Percentiles rank a stretch among this genome's conserved stretches.
Evolutionary conservation across 2,888 invertebrate species (phyloP).

Genomic region (Leptinotarsa peninsularis): DNA sequence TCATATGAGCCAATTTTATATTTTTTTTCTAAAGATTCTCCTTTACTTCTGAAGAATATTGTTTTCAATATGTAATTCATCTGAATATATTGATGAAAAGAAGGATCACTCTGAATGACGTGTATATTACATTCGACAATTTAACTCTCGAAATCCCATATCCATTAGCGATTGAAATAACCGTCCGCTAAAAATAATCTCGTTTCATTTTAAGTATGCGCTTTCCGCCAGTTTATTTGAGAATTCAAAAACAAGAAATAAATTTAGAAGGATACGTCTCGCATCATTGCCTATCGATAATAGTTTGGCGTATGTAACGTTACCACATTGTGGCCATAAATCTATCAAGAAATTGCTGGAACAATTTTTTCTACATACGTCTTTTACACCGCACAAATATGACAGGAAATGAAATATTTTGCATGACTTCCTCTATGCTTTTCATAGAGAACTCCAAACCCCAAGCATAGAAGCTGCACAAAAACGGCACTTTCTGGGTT

Average conservation of each 20-base stretch:
- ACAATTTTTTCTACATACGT: too few relatives aligned
- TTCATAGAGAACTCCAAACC: too few relatives aligned
- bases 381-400: too few relatives aligned
- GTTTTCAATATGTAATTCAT: too few relatives aligned
- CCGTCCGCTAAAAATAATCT: slow-evolving; percentile 23
- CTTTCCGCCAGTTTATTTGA: slow-evolving; percentile 26
- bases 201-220: slow-evolving; percentile 22
- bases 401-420: too few relatives aligned
- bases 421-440: too few relatives aligned
- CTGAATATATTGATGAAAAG: not conserved
- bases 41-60: too few relatives aligned
- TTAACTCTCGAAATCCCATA: not conserved
- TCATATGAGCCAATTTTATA: too few relatives aligned
- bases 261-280: slow-evolving; percentile 15
- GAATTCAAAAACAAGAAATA: slow-evolving; percentile 24
- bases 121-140: not conserved
- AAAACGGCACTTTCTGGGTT: too few relatives aligned
- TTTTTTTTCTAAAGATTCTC: too few relatives aligned
- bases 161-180: not conserved
- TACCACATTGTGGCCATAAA: not conserved
- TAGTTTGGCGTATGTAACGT: not conserved
- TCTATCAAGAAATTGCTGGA: too few relatives aligned
- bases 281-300: slow-evolving; percentile 16
- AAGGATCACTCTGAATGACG: not conserved
- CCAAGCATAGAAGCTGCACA: too few relatives aligned